A percentile compares a stretch with the other conserved stretches of the same genome.
Evolutionary conservation across 1,140 invertebrate species (phyloP).

Genomic region (Diploscapter pachys): DNA sequence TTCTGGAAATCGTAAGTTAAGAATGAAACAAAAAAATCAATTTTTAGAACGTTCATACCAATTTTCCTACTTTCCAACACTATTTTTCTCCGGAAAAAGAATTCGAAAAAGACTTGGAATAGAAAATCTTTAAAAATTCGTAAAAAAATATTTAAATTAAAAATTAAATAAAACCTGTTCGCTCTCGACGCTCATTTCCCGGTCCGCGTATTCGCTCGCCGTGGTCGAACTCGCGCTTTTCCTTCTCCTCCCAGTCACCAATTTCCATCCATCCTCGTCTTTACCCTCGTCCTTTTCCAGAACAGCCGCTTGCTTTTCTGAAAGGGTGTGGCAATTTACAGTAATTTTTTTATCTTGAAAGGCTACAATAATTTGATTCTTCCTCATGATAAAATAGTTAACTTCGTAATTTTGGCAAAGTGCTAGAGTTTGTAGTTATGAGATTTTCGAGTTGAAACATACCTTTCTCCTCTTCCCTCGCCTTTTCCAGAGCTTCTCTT

Average conservation of each 20-base stretch:
- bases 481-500: too few relatives aligned
- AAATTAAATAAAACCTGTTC: background rate
- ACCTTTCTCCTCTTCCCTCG: too few relatives aligned
- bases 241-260: constrained; percentile 9
- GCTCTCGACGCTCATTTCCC: constrained; percentile 6
- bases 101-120: too few relatives aligned
- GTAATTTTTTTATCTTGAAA: background rate
- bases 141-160: too few relatives aligned
- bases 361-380: constrained; percentile 9
- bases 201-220: constrained; percentile 1
- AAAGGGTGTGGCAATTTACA: background rate
- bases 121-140: too few relatives aligned
- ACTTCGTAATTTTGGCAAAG: background rate
- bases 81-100: background rate
- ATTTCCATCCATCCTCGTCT: constrained; percentile 23
- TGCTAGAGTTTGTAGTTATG: background rate
- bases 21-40: too few relatives aligned
- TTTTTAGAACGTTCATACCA: too few relatives aligned
- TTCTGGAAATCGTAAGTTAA: too few relatives aligned
- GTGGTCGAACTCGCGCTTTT: constrained; percentile 20
- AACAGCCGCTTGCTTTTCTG: too few relatives aligned
- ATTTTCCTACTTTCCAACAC: background rate
- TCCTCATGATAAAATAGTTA: constrained; percentile 1
- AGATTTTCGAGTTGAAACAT: background rate
- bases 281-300: too few relatives aligned